Base-by-base conservation (phyloP, 2,113 vertebrate genomes). In the Oenanthe melanoleuca region DNA sequence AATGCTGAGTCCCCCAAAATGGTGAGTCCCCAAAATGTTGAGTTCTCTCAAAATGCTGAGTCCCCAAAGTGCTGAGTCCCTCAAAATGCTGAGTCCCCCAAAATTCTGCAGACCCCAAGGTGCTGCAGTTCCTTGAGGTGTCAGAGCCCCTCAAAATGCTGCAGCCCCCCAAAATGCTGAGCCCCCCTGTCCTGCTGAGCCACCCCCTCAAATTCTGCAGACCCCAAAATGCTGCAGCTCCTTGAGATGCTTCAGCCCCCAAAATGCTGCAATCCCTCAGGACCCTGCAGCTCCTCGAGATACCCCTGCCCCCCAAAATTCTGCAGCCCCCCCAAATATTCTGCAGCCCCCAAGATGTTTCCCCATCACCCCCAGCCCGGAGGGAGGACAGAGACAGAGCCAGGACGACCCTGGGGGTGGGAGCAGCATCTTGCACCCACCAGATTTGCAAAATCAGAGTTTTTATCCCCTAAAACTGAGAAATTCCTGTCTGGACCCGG, bases 361-460 rank as follows among this genome's bases (percentile, higher is more conserved):
- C 15, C 23, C 24, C 64, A 11, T 14, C 29, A 1, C n/a, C 47
- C 56, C 9, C 6, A 70, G n/a, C 56, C 4, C 31, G 3, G 11
- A 25, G 56, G 19, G 86, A 11, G 23, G 45, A 8, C 0, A 12
- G 5, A 3, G 17, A 5, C 23, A 7, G 21, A 11, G 29, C 63
- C 31, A 29, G 31, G 34, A 11, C 3, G 8, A 26, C 6, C 42
- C 71, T 1, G 14, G 14, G 25, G 26, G 29, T 37, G 52, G 50
- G 10, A 40, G 49, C 15, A 31, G 3, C 1, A 2, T 12, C 1
- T 44, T 8, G 20, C 13, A 14, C 28, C n/a, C 61, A 0, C 38
- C 38, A 24, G 4, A 2, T 66, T 59, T 37, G 28, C 12, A 23
- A 78, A 77, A 56, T 0, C n/a, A 7, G 53, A 24, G 17, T 1